phyloP scores from a whole-genome alignment of 2,888 invertebrate genomes.

The Mythimna pallens region DNA sequence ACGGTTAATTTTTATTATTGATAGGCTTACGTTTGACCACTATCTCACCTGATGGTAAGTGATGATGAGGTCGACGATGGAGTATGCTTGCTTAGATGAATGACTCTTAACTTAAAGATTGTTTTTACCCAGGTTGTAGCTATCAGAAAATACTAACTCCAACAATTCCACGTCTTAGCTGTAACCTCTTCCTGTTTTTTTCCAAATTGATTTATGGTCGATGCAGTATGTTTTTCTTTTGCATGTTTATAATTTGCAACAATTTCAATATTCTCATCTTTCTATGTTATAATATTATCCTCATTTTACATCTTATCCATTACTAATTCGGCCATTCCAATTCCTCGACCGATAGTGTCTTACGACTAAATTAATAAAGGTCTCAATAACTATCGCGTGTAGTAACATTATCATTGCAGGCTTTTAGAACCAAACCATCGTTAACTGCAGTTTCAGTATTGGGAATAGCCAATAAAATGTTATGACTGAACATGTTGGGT shows the following conservation, averaged over 20 bases:
- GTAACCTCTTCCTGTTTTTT: too few species aligned
- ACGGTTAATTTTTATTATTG: not conserved
- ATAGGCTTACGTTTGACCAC: too few species aligned
- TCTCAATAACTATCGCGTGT: not conserved
- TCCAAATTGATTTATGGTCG: not conserved
- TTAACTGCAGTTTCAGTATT: slow-evolving; percentile 15
- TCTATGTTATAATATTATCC: not conserved
- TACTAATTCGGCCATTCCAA: not conserved
- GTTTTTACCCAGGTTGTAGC: too few species aligned
- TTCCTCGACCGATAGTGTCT: not conserved
- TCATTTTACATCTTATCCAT: not conserved
- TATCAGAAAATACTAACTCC: too few species aligned
- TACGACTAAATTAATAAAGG: not conserved
- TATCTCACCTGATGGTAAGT: too few species aligned
- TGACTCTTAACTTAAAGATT: too few species aligned
- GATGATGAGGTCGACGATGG: too few species aligned
- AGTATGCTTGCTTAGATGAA: too few species aligned
- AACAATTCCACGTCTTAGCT: too few species aligned
- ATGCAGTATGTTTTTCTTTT: not conserved
- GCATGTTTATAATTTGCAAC: too few species aligned
- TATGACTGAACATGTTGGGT: not conserved
- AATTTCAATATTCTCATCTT: not conserved
- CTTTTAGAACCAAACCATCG: slow-evolving; percentile 8
- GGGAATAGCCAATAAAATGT: slow-evolving; percentile 28
- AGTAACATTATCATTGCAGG: not conserved